These are phyloP conservation scores for Apis cerana DNA, from an alignment of 1,140 invertebrate genomes.

Conservation along the genomic window DNA sequence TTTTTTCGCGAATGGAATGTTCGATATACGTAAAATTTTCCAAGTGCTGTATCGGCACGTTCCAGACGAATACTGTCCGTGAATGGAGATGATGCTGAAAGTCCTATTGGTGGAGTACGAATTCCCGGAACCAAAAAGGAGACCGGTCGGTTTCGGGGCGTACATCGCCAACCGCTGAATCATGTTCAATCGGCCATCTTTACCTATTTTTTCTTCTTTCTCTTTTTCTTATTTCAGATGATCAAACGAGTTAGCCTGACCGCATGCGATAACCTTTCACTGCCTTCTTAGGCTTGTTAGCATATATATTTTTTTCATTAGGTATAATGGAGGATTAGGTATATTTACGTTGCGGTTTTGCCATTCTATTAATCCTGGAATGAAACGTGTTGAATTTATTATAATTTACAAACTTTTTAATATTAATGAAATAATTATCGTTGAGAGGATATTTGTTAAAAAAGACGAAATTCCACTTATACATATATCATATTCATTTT, in stretches of 20 bases:
- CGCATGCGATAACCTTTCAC: conserved; percentile 12
- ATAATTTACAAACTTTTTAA: background rate
- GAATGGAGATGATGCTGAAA: conserved; percentile 43
- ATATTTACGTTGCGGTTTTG: background rate
- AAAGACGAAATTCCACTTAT: background rate
- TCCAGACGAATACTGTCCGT: conserved; percentile 28
- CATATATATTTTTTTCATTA: background rate
- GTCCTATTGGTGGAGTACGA: conserved; percentile 60
- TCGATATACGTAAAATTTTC: conserved; percentile 1
- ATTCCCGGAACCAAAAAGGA: conserved; percentile 61
- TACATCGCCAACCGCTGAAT: conserved; percentile 70
- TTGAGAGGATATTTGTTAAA: background rate
- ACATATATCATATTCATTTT: background rate
- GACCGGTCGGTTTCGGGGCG: conserved; percentile 51
- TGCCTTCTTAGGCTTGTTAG: background rate
- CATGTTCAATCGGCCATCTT: conserved; percentile 66
- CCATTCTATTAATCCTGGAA: background rate
- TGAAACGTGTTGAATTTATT: background rate
- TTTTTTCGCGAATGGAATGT: background rate
- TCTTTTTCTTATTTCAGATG: background rate
- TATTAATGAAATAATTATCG: background rate
- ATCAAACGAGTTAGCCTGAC: background rate
- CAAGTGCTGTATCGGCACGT: conserved; percentile 25
- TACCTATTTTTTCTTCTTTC: conserved; percentile 54
- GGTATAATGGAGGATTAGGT: background rate